These are phyloP conservation scores for Macroramphosus scolopax DNA, from an alignment of 2,797 vertebrate genomes.

Conservation along the genomic window DNA sequence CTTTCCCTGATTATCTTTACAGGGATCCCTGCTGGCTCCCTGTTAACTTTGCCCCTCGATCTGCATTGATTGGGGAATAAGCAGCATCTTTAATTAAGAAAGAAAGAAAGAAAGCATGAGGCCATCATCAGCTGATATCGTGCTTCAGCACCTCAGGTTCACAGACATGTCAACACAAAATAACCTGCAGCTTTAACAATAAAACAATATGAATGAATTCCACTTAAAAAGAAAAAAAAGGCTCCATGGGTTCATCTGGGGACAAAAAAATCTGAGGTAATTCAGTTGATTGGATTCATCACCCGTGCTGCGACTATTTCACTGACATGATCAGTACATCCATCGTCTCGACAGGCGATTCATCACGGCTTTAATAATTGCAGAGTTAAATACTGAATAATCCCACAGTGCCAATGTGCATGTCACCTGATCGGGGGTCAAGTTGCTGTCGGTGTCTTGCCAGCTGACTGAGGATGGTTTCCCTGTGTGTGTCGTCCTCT, in stretches of 20 bases:
- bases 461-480: constrained; percentile 70
- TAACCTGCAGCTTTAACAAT: no score
- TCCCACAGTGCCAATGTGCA: not conserved
- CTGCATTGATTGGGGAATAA: no score
- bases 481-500: constrained; percentile 69
- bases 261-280: no score
- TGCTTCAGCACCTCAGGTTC: not conserved
- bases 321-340: constrained; percentile 21
- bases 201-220: no score
- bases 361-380: constrained; percentile 18
- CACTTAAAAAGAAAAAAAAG: no score
- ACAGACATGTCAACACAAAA: no score
- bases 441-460: constrained; percentile 57
- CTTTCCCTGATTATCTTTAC: no score
- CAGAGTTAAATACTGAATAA: no score
- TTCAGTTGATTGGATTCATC: constrained; percentile 30
- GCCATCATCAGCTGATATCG: not conserved
- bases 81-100: no score
- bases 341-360: constrained; percentile 20
- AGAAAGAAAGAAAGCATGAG: not conserved
- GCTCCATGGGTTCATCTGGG: no score
- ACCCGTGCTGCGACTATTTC: constrained; percentile 13
- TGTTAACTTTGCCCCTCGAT: no score
- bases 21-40: no score
- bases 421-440: constrained; percentile 57